Evolutionary conservation across 2,888 invertebrate genomes (phyloP), one percentile per base, ranked within the genome.

Genomic region (Drosophila nr. medialis): DNA sequence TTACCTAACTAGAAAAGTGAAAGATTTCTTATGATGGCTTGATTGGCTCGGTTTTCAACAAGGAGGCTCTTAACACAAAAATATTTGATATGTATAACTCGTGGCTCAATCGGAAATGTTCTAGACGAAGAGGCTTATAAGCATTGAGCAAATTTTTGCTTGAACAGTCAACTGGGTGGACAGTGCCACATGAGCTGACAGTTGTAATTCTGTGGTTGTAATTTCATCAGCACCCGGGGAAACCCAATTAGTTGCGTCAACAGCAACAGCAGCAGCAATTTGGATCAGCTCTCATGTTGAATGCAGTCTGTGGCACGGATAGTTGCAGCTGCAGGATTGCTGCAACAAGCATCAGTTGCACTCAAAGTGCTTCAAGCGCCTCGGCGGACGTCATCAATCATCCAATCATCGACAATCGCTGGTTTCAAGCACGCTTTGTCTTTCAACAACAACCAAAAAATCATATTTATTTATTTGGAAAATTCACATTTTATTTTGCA

Each of bases 321-420:
- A 65, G 34, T 21, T 59, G 38, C 60, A 42, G 0, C 10, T 74
- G n/a, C 78, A 77, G 49, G 58, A 74, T 3, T 77, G 75, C 42
- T 80, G 81, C 50, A 49, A 55, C 5, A 71, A 58, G 21, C 70
- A 81, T n/a, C 60, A 56, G 1, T 21, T 60, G 27, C 42, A 81
- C 11, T 32, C 64, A 11, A 77, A 64, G 21, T 59, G 58, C 32
- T 81, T 74, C 18, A 77, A 71, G 8, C 70, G 21, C 51, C 1
- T 21, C 80, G 5, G 62, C 59, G 1, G 64, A 67, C 3, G 63
- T 80, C 18, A 21, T 79, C 36, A 67, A 55, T 11, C 32, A 32
- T 32, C 32, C 32, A 32, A 32, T 32, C 32, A 32, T 32, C 32
- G 10, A 36, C 36, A 36, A 36, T 36, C 36, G 4, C 36, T 36